These are phyloP conservation scores for Condylostylus longicornis DNA, from an alignment of 1,140 invertebrate species.

Conservation along the genomic window DNA sequence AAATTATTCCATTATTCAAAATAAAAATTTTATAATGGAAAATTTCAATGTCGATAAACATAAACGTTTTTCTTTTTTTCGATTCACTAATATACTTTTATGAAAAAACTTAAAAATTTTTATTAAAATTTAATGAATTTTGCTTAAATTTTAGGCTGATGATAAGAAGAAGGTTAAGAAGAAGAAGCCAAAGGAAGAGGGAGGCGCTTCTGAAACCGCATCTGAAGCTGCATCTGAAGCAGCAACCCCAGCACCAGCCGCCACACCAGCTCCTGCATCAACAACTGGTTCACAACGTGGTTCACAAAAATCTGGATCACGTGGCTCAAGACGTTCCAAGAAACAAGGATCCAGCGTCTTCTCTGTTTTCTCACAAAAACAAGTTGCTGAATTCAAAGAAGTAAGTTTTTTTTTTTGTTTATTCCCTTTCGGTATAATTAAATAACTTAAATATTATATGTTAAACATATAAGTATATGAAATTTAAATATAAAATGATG, in stretches of 20 bases:
- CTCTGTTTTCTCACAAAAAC: conserved; percentile 87
- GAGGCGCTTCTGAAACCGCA: conserved; percentile 44
- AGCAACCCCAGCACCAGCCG: conserved; percentile 39
- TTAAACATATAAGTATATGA: not conserved
- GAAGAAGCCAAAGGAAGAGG: conserved; percentile 63
- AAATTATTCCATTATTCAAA: too few relatives aligned
- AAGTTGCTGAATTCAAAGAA: conserved; percentile 93
- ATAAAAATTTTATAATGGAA: too few relatives aligned
- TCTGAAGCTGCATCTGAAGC: conserved; percentile 41
- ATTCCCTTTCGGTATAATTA: not conserved
- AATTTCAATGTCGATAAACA: too few relatives aligned
- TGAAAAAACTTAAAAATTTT: conserved; percentile 1
- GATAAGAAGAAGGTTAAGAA: conserved; percentile 69
- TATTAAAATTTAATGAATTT: conserved; percentile 5
- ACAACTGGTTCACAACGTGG: conserved; percentile 43
- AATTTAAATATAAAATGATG: not conserved
- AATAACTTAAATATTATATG: not conserved
- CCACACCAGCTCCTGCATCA: conserved; percentile 39
- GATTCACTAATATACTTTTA: not conserved
- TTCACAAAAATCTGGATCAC: conserved; percentile 37
- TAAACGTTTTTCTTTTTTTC: too few relatives aligned
- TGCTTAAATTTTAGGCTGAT: conserved; percentile 45
- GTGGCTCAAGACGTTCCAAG: conserved; percentile 62
- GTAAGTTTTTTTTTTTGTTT: conserved; percentile 34
- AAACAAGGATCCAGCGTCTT: conserved; percentile 85